phyloP scores from a whole-genome alignment of 1,140 invertebrate species.

The Drosophila sechellia region DNA sequence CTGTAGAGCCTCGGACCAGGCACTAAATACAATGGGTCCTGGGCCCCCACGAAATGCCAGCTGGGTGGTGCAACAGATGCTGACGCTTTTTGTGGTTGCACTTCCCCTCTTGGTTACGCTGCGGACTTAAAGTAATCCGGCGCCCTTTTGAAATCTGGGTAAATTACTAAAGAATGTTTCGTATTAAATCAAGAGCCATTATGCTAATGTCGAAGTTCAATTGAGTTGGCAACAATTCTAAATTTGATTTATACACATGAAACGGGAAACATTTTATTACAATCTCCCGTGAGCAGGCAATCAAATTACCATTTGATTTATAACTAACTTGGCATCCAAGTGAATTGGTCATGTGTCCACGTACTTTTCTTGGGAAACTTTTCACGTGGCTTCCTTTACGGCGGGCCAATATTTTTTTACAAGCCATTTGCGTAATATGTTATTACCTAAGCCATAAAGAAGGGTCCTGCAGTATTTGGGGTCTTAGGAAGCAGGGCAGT shows the following conservation, averaged over 20 bases:
- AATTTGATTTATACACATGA: conserved; percentile 39
- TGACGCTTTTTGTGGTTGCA: conserved; percentile 42
- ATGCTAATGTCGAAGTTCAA: conserved; percentile 41
- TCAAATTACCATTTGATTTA: conserved; percentile 48
- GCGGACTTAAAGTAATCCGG: conserved; percentile 43
- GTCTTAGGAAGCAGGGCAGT: conserved; percentile 3
- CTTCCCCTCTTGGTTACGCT: neutral
- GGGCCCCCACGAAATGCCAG: conserved; percentile 51
- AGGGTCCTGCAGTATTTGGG: conserved; percentile 20
- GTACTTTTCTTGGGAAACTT: conserved; percentile 30
- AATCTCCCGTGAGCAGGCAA: conserved; percentile 27
- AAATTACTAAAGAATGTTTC: neutral
- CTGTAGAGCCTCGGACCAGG: conserved; percentile 49
- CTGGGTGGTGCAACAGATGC: conserved; percentile 67
- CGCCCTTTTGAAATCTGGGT: conserved; percentile 18
- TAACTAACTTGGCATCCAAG: conserved; percentile 27
- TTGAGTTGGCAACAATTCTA: conserved; percentile 36
- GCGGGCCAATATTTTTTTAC: conserved; percentile 54
- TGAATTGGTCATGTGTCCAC: conserved; percentile 35
- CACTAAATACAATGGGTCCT: conserved; percentile 72
- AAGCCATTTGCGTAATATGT: conserved; percentile 64
- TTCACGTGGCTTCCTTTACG: conserved; percentile 34
- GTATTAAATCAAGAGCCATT: conserved; percentile 4
- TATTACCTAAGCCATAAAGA: conserved; percentile 61
- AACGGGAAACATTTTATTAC: conserved; percentile 46